Percentiles rank a stretch among this genome's conserved stretches.
Evolutionary conservation across 2,797 vertebrate species (phyloP).

Genomic region (Alfaro cultratus): DNA sequence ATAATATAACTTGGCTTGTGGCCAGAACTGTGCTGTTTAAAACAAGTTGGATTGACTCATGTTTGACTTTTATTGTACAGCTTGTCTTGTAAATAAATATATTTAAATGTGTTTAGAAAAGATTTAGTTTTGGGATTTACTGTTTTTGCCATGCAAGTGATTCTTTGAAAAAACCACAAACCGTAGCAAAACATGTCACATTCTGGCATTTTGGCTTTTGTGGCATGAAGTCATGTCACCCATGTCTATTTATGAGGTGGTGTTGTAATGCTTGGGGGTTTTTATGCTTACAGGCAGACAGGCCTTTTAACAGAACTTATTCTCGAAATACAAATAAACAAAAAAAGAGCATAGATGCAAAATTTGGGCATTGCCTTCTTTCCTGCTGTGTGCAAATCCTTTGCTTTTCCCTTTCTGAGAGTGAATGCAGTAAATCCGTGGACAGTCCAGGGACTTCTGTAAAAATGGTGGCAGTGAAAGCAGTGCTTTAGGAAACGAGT

Average conservation of each 20-base stretch:
- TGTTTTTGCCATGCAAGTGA: neutral
- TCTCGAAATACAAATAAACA: neutral
- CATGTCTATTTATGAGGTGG: neutral
- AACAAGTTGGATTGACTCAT: neutral
- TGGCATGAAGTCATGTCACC: neutral
- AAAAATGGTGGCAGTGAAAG: slow-evolving; percentile 67
- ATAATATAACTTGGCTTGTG: neutral
- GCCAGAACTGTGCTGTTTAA: neutral
- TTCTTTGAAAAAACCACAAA: slow-evolving; percentile 1
- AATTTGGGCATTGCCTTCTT: slow-evolving; percentile 21
- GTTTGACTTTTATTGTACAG: neutral
- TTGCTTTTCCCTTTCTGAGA: slow-evolving; percentile 43
- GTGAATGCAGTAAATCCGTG: slow-evolving; percentile 46
- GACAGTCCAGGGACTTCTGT: slow-evolving; percentile 25
- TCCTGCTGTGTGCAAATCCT: slow-evolving; percentile 31
- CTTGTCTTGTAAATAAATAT: neutral
- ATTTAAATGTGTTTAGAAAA: neutral
- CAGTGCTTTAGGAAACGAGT: slow-evolving; percentile 53
- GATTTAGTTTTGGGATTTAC: neutral
- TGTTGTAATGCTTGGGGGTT: neutral
- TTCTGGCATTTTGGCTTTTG: neutral
- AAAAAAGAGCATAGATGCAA: neutral
- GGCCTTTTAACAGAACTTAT: slow-evolving; percentile 15
- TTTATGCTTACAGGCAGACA: neutral
- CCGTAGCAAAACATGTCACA: neutral